Percentiles rank a stretch among this genome's conserved stretches.
Conservation (phyloP, 2,113 vertebrate species). For the Anolis sagrei region DNA sequence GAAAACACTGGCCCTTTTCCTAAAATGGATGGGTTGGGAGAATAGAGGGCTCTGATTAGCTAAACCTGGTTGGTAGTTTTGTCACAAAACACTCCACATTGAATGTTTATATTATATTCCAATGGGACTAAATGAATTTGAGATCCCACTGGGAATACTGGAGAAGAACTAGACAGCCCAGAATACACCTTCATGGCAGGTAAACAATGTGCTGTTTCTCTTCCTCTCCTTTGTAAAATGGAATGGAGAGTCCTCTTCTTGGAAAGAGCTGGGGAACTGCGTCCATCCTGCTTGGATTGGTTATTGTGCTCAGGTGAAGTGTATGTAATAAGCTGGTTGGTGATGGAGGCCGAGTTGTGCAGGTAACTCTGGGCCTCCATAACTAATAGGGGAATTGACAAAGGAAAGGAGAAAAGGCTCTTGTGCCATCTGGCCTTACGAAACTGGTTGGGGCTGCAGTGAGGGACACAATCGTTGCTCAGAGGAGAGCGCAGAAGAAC, state of each 20-base stretch:
- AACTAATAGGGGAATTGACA: background rate
- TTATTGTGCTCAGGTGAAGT: background rate
- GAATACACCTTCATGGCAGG: no score
- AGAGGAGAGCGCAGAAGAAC: slow-evolving; percentile 93
- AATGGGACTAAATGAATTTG: background rate
- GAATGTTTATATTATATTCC: background rate
- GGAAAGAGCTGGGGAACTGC: background rate
- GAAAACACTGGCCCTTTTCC: background rate
- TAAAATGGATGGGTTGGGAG: background rate
- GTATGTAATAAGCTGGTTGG: background rate
- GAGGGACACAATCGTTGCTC: slow-evolving; percentile 49
- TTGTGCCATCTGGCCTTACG: background rate
- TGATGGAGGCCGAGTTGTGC: background rate
- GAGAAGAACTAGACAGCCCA: no score
- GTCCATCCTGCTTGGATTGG: background rate
- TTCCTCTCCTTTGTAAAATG: no score
- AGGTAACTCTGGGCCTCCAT: no score
- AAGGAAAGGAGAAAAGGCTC: background rate
- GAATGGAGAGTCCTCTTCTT: background rate
- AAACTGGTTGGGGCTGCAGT: background rate
- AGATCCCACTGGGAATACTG: background rate
- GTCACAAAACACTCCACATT: no score
- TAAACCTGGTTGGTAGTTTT: no score
- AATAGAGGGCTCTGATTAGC: no score
- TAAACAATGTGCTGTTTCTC: background rate